Base-by-base conservation (phyloP, 2,113 vertebrate genomes). In the Tinamus guttatus region DNA sequence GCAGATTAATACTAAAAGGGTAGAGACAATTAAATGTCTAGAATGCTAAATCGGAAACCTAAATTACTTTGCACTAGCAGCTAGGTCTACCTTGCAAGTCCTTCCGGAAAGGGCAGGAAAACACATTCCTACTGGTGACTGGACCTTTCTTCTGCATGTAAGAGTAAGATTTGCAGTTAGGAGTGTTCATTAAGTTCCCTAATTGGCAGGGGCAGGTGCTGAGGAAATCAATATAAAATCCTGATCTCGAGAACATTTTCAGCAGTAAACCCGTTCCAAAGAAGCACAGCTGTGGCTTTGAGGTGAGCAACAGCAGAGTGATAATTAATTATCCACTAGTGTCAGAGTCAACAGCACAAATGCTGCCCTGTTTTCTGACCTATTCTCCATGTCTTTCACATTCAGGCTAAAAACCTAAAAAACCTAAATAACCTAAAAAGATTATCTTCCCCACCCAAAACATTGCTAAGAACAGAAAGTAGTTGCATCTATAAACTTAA, bases 1-100 rank as follows among this genome's bases (percentile, higher is more conserved):
- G 81, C 91, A 93, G 93, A 92, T 87, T 91, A 96, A 93, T 93
- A 85, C 43, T 78, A 80, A 77, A 91, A 91, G 89, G 38, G 49
- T 87, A 89, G 38, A 95, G 34, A 67, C 81, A 87, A 79, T 97
- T 91, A 94, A 82, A 76, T 69, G 43, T 59, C 87, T 92, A 49
- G 30, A 34, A 30, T 85, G 49, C 75, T 94, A 58, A 74, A 38
- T 80, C 40, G 77, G 76, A 89, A 93, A 87, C 67, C 45, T 82
- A 51, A 87, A 93, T 95, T 87, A 70, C 70, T 92, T 82, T 87
- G 54, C 71, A 74, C 40, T 68, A 67, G 36, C 47, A 59, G 19
- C n/a, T 60, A 21, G 20, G 51, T n/a, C 76, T 80, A 21, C 49
- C 18, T 41, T 43, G 1, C 81, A 65, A 69, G 36, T 65, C 49